phyloP scores from a whole-genome alignment of 1,140 invertebrate genomes.

The Procambarus clarkii region DNA sequence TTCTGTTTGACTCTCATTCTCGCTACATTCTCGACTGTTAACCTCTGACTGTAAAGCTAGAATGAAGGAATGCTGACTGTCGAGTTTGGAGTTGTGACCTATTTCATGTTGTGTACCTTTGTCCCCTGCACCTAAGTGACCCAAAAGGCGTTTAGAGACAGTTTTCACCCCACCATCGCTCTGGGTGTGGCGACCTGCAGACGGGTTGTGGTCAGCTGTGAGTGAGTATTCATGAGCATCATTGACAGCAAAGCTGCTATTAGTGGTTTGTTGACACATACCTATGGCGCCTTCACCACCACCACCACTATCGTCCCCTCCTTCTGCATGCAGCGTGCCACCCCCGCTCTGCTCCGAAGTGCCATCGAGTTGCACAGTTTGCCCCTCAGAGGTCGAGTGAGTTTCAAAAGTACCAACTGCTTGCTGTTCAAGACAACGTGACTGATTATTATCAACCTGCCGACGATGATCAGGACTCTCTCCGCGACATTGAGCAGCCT shows the following conservation, averaged over 20 bases:
- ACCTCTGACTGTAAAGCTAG: not conserved
- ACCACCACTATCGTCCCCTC: slow-evolving; percentile 34
- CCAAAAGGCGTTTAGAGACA: not conserved
- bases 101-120: not conserved
- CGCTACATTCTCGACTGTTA: not conserved
- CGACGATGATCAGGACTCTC: not conserved
- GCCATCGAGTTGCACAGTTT: slow-evolving; percentile 3
- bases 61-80: slow-evolving; percentile 1
- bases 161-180: not conserved
- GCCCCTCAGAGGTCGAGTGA: slow-evolving; percentile 29
- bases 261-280: slow-evolving; percentile 35
- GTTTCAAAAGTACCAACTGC: slow-evolving; percentile 51
- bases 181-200: not conserved
- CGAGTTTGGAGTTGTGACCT: not conserved
- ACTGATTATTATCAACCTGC: slow-evolving; percentile 18
- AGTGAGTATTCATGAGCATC: slow-evolving; percentile 8
- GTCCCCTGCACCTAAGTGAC: not conserved
- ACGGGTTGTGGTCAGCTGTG: not conserved
- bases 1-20: not conserved
- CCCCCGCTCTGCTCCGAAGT: slow-evolving; percentile 39
- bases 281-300: slow-evolving; percentile 45
- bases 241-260: slow-evolving; percentile 1
- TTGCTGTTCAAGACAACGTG: slow-evolving; percentile 48
- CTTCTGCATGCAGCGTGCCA: slow-evolving; percentile 14
- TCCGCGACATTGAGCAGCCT: not conserved